Conservation (phyloP, 2,797 vertebrate genomes). For the Podargus strigoides region DNA sequence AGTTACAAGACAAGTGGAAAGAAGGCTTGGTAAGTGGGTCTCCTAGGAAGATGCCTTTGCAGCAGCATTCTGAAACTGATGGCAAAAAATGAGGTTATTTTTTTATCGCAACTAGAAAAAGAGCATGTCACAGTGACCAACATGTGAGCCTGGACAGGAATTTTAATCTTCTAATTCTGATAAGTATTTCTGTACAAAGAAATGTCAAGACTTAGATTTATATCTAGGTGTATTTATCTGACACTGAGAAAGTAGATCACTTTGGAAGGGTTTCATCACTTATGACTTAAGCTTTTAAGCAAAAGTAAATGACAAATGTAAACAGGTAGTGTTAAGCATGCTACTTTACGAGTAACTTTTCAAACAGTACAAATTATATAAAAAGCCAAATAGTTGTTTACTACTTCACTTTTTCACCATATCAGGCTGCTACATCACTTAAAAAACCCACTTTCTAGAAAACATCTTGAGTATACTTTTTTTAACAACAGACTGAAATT, state of each 20-base stretch:
- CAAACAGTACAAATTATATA: not conserved
- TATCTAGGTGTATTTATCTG: not conserved
- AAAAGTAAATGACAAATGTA: not conserved
- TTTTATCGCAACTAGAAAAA: not conserved
- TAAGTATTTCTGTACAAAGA: not conserved
- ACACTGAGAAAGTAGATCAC: not conserved
- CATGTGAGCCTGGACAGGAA: not conserved
- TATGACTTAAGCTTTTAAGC: not conserved
- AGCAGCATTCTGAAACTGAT: not conserved
- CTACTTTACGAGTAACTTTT: not conserved
- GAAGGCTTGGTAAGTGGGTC: not conserved
- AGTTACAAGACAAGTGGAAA: not conserved
- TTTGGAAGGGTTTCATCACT: not conserved
- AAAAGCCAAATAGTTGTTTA: not conserved
- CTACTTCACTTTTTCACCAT: not conserved
- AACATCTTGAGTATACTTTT: too few species aligned
- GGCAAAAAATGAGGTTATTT: not conserved
- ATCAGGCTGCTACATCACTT: not conserved
- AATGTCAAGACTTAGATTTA: not conserved
- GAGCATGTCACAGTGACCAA: not conserved
- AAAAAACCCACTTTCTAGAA: too few species aligned
- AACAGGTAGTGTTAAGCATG: not conserved
- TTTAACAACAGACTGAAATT: too few species aligned
- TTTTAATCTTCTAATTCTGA: not conserved
- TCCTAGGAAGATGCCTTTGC: not conserved